Base-by-base conservation (phyloP, 2,888 invertebrate genomes). In the Axea sp. region DNA sequence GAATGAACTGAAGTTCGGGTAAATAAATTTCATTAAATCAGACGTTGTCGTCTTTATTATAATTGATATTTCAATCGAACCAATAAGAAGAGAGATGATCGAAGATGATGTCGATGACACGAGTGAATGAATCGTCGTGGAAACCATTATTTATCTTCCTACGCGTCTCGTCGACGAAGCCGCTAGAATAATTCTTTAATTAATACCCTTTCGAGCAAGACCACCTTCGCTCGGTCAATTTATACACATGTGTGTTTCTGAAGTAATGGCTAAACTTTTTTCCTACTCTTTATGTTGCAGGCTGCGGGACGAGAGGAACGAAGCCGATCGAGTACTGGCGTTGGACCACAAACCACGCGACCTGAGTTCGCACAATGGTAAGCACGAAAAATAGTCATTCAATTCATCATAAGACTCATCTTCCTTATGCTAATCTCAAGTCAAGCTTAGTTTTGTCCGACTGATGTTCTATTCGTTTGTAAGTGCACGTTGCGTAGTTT, bases 301-400 rank as follows among this genome's bases (percentile, higher is more conserved):
- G 92, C 91, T 96, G 89, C 92, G 95, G 84, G 96, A 96, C 88
- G 95, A 96, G 89, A 90, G 95, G 88, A 93, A 94, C 72, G 95
- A 95, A 86, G 92, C 93, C 80, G 95, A 96, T 86, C 91, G 94
- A 88, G 93, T 93, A 79, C 90, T 94, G 88, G 93, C 93, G 67
- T 90, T 93, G 89, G 95, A 93, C 86, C 91, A 93, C 87, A 95
- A 96, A 90, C 93, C 94, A 76, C 91, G 95, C 87, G 95, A 95
- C 88, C 90, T 93, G 85, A 95, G 94, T 88, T 95, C 95, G 84
- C 93, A 95, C 90, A 95, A 95, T 89, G 95, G 95, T 95, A 90
- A 92, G 90, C 87, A 60, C 60, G 55, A 67, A 73, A 67, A 73
- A 60, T 67, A 33, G 37, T 43, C 60, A 37, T 60, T 69, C 68